A percentile compares a stretch with the other conserved stretches of the same genome.
These are phyloP conservation scores for Calephelis virginiensis DNA, from an alignment of 1,140 invertebrate genomes.

Conservation along the genomic window DNA sequence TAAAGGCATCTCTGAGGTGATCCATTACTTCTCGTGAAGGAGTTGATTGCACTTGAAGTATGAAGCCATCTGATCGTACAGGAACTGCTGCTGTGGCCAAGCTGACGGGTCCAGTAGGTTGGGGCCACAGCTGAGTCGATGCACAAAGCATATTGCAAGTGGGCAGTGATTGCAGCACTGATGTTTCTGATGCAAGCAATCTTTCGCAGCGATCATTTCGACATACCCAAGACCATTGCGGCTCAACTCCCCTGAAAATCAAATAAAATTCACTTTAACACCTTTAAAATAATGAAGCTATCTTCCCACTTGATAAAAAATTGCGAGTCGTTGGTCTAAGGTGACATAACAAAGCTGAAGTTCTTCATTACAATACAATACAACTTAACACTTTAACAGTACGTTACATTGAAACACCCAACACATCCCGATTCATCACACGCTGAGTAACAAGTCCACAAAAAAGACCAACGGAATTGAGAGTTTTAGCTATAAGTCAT, in stretches of 20 bases:
- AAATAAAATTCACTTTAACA: not conserved
- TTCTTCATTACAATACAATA: too few relatives aligned
- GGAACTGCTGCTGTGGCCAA: constrained; percentile 70
- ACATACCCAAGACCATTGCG: constrained; percentile 79
- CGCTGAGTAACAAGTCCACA: too few relatives aligned
- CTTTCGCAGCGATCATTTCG: constrained; percentile 75
- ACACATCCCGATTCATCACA: too few relatives aligned
- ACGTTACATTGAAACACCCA: too few relatives aligned
- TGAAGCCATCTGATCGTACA: constrained; percentile 42
- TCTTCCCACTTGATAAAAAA: too few relatives aligned
- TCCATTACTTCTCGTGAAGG: constrained; percentile 52
- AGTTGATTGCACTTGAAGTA: constrained; percentile 46
- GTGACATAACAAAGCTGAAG: too few relatives aligned
- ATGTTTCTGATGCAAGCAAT: constrained; percentile 51
- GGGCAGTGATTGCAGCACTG: constrained; percentile 63
- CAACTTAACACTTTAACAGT: too few relatives aligned
- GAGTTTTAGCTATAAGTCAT: too few relatives aligned
- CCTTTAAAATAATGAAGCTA: too few relatives aligned
- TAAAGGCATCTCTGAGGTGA: constrained; percentile 59
- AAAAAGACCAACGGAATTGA: too few relatives aligned
- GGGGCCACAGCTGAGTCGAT: constrained; percentile 79
- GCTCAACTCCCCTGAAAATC: constrained; percentile 49
- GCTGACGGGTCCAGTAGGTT: constrained; percentile 77
- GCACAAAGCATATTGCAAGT: constrained; percentile 81
- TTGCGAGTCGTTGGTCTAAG: too few relatives aligned